phyloP scores from a whole-genome alignment of 2,113 vertebrate species.

The Acanthochromis polyacanthus region DNA sequence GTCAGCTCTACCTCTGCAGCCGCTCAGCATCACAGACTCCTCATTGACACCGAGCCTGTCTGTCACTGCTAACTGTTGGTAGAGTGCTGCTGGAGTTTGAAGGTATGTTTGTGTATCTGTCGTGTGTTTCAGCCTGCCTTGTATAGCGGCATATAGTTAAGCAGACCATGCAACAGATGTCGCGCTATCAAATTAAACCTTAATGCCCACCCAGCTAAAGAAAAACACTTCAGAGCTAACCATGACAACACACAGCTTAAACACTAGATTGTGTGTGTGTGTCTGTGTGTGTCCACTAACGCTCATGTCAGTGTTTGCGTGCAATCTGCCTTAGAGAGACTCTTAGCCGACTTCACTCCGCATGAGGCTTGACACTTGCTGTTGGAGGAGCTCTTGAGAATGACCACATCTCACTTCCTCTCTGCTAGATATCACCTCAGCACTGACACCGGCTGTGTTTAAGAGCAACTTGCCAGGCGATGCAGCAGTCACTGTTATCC shows the following conservation, averaged over 20 bases:
- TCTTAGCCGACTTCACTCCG: constrained; percentile 40
- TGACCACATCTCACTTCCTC: constrained; percentile 44
- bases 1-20: constrained; percentile 38
- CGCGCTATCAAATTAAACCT: constrained; percentile 75
- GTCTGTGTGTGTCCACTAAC: constrained; percentile 5
- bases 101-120: constrained; percentile 4
- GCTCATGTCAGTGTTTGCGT: constrained; percentile 27
- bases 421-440: constrained; percentile 13
- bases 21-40: constrained; percentile 5
- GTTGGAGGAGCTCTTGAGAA: constrained; percentile 55
- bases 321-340: constrained; percentile 33
- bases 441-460: constrained; percentile 36
- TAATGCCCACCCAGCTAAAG: constrained; percentile 66
- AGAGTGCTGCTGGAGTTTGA: constrained; percentile 17
- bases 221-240: constrained; percentile 67
- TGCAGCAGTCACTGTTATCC: constrained; percentile 39
- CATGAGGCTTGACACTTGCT: constrained; percentile 54
- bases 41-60: constrained; percentile 12
- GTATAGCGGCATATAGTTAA: constrained; percentile 4
- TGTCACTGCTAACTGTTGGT: constrained; percentile 3
- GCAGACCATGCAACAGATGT: constrained; percentile 71
- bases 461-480: constrained; percentile 46
- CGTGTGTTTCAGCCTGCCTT: constrained; percentile 15
- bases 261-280: constrained; percentile 43
- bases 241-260: constrained; percentile 67